Evolutionary conservation across 53 echinoderm and acorn worm species (phyloP), one percentile per base, ranked within the genome.

Genomic region (Paracentrotus lividus): DNA sequence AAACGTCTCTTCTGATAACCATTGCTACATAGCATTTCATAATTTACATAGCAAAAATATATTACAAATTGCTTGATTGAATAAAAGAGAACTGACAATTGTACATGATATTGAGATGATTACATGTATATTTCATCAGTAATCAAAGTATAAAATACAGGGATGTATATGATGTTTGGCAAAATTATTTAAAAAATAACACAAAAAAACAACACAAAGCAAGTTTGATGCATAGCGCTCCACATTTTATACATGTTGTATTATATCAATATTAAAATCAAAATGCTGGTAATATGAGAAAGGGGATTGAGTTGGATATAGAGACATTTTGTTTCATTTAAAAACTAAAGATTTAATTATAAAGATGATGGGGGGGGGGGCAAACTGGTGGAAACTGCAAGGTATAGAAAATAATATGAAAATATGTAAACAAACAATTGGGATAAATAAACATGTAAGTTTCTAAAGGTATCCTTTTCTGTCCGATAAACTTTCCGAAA

Each of bases 41-140:
- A 81, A 81, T 81, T 81, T 49, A 81, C 44, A 81, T 47, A 81
- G 26, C 81, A 81, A 81, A 81, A 81, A 45, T 81, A 81, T 47
- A 81, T 47, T 81, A 81, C 81, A 81, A 0, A 47, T 8, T 81
- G 45, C n/a, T 81, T 81, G 8, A 44, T 45, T 81, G 81, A 81
- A 81, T 81, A 12, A 47, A 45, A 81, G 26, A 81, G 8, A 47
- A 45, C 81, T 47, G 42, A 77, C 72, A 72, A 13, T 72, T 10
- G 44, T 27, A 81, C 26, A 45, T 47, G n/a, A 81, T 18, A 81
- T 16, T 72, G 81, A n/a, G 44, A 45, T 47, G 12, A 81, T 47
- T 81, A 81, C 24, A 81, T 72, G 72, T 61, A 61, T 26, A n/a
- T 27, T 61, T n/a, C 61, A 61, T n/a, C 26, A 1, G 26, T 45